Evolutionary conservation across 53 echinoderm and acorn worm genomes (phyloP), one percentile per base, ranked within the genome.

Genomic region (Pentamera pediparva): DNA sequence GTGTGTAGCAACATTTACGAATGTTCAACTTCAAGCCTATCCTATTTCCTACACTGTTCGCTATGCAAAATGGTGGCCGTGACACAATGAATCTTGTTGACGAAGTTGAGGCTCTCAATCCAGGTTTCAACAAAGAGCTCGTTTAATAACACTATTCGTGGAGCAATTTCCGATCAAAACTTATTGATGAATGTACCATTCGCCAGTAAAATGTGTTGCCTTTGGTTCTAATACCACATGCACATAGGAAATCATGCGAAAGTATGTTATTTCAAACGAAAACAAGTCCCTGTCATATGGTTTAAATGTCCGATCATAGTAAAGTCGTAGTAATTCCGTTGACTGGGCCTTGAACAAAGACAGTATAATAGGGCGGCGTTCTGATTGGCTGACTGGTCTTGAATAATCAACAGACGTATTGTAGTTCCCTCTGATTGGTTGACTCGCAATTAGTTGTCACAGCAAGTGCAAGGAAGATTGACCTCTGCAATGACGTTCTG

Each of bases 271-370:
- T 72, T 63, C 48, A 77, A 73, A 71, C 69, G 63, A 84, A 65
- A 84, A 78, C 84, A 84, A 62, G 40, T 37, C 51, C 52, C 31
- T 62, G 64, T 48, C 52, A 47, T 67, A 45, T 67, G 67, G 67
- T 67, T 56, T 60, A 53, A 80, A 81, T 79, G 80, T 52, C 62
- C 61, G 78, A 27, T 61, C 77, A 74, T 75, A 86, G 78, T 81
- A 71, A 84, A 89, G 59, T 86, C 76, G 78, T 89, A 89, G 93
- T 93, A 93, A 83, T 83, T 74, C 92, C 93, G 93, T 89, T 93
- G 86, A 93, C 87, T 89, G 88, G 61, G 72, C 86, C 70, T 82
- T 86, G 93, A 90, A 93, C 89, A 89, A 93, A 93, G 89, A 81
- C 86, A 67, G 80, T 86, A 72, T 37, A 75, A 81, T 90, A 93